Conservation (phyloP, 2,888 invertebrate species). For the Epicampocera succincta region DNA sequence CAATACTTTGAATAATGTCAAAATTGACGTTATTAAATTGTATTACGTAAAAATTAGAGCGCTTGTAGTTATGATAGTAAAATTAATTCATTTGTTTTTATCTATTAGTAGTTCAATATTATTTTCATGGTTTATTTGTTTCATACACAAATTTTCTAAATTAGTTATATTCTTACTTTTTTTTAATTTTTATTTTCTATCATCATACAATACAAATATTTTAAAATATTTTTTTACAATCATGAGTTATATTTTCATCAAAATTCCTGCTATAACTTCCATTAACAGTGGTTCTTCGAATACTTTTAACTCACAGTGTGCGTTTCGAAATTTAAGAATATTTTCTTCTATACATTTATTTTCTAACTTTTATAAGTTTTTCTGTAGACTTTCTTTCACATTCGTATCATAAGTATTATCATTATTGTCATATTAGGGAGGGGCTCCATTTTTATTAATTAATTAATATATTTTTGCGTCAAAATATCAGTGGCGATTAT, state of each 20-base stretch:
- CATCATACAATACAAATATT: conserved; percentile 55
- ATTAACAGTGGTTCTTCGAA: neutral
- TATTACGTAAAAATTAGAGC: too few relatives aligned
- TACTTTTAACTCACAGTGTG: neutral
- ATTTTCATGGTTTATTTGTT: neutral
- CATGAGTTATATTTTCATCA: conserved; percentile 35
- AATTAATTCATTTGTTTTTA: conserved; percentile 1
- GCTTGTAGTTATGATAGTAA: too few relatives aligned
- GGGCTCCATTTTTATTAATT: conserved; percentile 52
- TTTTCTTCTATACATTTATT: conserved; percentile 22
- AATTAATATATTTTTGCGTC: conserved; percentile 52
- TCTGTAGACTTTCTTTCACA: conserved; percentile 36
- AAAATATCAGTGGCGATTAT: conserved; percentile 64
- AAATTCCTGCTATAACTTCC: conserved; percentile 16
- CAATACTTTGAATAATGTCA: too few relatives aligned
- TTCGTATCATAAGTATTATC: conserved; percentile 42
- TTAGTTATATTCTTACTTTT: neutral
- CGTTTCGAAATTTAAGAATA: neutral
- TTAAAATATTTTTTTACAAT: conserved; percentile 50
- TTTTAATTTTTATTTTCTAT: conserved; percentile 46
- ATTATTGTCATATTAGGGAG: conserved; percentile 43
- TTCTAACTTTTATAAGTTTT: conserved; percentile 34
- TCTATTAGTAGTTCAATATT: neutral
- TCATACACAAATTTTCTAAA: neutral
- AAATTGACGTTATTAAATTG: too few relatives aligned